Conservation (phyloP, 2,888 invertebrate genomes). For the Nomada flava region DNA sequence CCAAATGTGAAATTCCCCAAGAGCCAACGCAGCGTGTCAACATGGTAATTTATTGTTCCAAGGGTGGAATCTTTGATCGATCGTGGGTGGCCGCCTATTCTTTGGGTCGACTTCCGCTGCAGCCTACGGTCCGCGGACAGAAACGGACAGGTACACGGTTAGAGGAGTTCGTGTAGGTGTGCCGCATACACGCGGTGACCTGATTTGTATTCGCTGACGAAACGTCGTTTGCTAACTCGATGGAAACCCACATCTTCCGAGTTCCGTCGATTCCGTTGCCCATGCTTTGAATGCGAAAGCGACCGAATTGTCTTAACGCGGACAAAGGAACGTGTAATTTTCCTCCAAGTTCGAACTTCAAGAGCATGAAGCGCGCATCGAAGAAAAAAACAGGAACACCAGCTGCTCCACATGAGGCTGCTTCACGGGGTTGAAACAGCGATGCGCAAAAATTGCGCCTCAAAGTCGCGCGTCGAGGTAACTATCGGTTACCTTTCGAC, state of each 20-base stretch:
- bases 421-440: too few species aligned
- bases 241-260: constrained; percentile 73
- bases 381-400: background rate
- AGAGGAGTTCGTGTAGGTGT: constrained; percentile 12
- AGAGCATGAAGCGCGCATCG: background rate
- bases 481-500: background rate
- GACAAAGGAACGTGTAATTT: constrained; percentile 70
- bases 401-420: too few species aligned
- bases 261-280: constrained; percentile 58
- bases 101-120: constrained; percentile 53
- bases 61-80: constrained; percentile 56
- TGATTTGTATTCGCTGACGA: constrained; percentile 72
- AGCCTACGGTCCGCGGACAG: constrained; percentile 36
- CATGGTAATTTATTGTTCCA: constrained; percentile 35
- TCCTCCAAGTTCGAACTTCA: constrained; percentile 8
- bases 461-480: background rate
- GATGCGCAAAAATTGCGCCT: too few species aligned
- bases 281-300: constrained; percentile 66
- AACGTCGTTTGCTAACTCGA: constrained; percentile 72
- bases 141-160: constrained; percentile 50
- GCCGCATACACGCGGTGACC: constrained; percentile 49
- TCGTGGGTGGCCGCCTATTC: constrained; percentile 50
- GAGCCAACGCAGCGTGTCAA: constrained; percentile 25
- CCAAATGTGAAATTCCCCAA: background rate
- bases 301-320: constrained; percentile 65